Conservation (phyloP, 2,113 vertebrate genomes). For the Ptilorrhoa leucosticta region DNA sequence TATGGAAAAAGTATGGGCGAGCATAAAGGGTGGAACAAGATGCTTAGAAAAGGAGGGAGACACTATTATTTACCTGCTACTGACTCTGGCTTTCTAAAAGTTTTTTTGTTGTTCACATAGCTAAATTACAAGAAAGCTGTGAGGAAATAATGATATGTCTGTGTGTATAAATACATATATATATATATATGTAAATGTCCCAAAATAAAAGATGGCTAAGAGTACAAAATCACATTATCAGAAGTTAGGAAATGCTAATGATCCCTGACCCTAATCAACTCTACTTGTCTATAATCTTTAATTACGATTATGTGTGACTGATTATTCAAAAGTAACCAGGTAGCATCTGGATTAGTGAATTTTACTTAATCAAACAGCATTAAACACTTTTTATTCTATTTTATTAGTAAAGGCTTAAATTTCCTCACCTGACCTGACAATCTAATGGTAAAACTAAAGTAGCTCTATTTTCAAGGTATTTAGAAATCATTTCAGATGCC, state of each 20-base stretch:
- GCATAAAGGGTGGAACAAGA: not conserved
- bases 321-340: not conserved
- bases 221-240: not conserved
- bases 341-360: not conserved
- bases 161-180: fast-evolving
- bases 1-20: not conserved
- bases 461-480: not conserved
- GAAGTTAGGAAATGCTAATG: not conserved
- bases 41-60: not conserved
- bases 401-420: not conserved
- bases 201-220: not conserved
- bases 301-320: not conserved
- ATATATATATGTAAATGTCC: no score
- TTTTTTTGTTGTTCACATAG: not conserved
- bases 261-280: not conserved
- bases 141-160: not conserved
- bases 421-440: not conserved
- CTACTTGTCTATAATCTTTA: not conserved
- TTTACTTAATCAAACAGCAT: not conserved
- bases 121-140: not conserved
- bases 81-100: not conserved
- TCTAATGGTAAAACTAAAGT: not conserved
- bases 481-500: not conserved
- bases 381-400: not conserved
- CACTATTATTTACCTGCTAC: not conserved